Evolutionary conservation across 2,797 vertebrate genomes (phyloP), one percentile per base, ranked within the genome.

Genomic region (Varecia variegata): DNA sequence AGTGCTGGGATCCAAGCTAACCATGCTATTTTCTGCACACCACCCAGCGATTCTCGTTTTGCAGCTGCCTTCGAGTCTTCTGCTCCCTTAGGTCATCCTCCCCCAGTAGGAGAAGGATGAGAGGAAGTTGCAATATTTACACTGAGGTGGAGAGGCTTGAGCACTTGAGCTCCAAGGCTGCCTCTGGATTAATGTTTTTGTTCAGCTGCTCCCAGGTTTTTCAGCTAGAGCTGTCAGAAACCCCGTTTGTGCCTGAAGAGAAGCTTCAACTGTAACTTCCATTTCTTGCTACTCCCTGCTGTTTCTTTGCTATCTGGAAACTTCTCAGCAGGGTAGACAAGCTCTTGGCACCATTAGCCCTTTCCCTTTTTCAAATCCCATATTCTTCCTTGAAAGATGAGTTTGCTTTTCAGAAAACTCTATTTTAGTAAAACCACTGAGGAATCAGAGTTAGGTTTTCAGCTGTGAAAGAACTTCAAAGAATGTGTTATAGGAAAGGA

Each of bases 101-200:
- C 30, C 27, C 25, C 9, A 60, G 27, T 0, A 43, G 27, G 20
- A 52, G 45, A 70, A 79, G 58, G 68, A 27, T 12, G 56, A 92
- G 77, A 97, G 92, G 74, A 93, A 96, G 70, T 30, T 35, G n/a
- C 15, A 86, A 3, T 96, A 50, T 97, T 97, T 96, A 94, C 23
- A 23, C 65, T 68, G 68, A 70, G 40, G 20, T 62, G 20, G 82
- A 96, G 60, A 71, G 74, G 35, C n/a, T 58, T 23, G 56, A 76
- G 58, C 35, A 32, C 52, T 90, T 38, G 54, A 88, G 58, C 38
- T 65, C 38, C 0, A 0, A 62, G 43, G 45, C 93, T 93, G 83
- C 80, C 43, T 79, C 40, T 38, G 25, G 45, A 68, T 67, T 62
- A 47, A 20, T 32, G 13, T 67, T 93, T 88, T 50, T 86, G 50